Conservation (phyloP, 2,888 invertebrate species). For the Rapana venosa region DNA sequence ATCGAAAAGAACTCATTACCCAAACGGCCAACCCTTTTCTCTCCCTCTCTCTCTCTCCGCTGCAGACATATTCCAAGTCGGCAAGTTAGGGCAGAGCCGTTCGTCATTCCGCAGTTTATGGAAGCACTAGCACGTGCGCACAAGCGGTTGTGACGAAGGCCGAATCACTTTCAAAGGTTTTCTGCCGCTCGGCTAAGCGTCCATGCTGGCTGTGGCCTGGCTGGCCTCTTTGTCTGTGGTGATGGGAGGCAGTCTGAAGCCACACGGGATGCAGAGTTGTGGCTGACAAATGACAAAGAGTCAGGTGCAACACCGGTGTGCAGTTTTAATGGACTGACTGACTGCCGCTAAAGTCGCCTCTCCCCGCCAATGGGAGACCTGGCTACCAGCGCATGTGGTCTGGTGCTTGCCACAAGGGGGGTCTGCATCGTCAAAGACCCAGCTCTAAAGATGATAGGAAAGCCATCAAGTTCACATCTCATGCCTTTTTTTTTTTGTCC, state of each 20-base stretch:
- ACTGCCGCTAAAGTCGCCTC: neutral
- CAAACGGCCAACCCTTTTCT: neutral
- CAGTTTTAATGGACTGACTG: neutral
- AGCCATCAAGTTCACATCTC: neutral
- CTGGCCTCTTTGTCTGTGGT: neutral
- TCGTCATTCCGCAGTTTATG: constrained; percentile 7
- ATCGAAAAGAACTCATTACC: constrained; percentile 15
- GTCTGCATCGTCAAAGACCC: too few species aligned
- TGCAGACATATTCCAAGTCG: constrained; percentile 17
- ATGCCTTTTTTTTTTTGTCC: too few species aligned
- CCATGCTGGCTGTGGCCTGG: neutral
- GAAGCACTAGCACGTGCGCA: constrained; percentile 15
- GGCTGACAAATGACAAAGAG: constrained; percentile 9
- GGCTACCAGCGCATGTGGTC: neutral
- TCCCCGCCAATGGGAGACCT: neutral
- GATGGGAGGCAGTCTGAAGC: neutral
- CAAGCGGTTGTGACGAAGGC: neutral
- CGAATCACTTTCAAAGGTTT: neutral
- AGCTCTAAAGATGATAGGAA: neutral
- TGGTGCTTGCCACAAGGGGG: neutral
- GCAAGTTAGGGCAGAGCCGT: neutral
- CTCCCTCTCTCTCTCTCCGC: neutral
- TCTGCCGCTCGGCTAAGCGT: neutral
- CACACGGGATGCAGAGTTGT: neutral
- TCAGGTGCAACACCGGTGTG: neutral